Percentiles rank a stretch among this genome's conserved stretches.
Conservation (phyloP, 2,888 invertebrate species). For the Hybos culiciformis region DNA sequence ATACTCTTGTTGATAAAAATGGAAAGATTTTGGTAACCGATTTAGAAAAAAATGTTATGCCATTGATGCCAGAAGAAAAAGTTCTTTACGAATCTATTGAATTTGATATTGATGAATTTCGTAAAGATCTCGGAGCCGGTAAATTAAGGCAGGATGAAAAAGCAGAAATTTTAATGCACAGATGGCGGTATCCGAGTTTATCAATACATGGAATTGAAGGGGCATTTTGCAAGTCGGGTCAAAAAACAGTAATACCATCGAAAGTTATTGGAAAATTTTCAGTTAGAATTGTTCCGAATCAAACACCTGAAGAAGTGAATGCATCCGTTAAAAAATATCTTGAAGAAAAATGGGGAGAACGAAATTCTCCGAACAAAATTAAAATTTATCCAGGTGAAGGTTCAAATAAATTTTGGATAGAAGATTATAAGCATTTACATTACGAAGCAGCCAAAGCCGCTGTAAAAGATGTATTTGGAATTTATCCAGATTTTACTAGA, state of each 20-base stretch:
- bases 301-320: slow-evolving; percentile 71
- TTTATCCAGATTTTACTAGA: slow-evolving; percentile 85
- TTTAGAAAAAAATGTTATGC: slow-evolving; percentile 63
- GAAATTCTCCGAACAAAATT: slow-evolving; percentile 77
- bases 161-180: slow-evolving; percentile 74
- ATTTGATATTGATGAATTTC: slow-evolving; percentile 67
- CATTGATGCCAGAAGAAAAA: slow-evolving; percentile 53
- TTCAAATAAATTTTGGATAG: slow-evolving; percentile 86
- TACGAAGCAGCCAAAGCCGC: slow-evolving; percentile 78
- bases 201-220: slow-evolving; percentile 91
- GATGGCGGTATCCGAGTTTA: slow-evolving; percentile 89
- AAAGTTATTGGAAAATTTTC: slow-evolving; percentile 96
- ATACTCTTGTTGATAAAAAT: slow-evolving; percentile 68
- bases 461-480: slow-evolving; percentile 68
- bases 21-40: slow-evolving; percentile 76
- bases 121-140: slow-evolving; percentile 51
- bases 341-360: slow-evolving; percentile 60
- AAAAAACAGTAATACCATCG: slow-evolving; percentile 88
- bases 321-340: slow-evolving; percentile 64
- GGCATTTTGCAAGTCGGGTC: slow-evolving; percentile 84
- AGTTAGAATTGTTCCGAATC: slow-evolving; percentile 89
- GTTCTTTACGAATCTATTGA: slow-evolving; percentile 68
- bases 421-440: slow-evolving; percentile 83
- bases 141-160: slow-evolving; percentile 64
- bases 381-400: slow-evolving; percentile 50